Percentiles rank a stretch among this genome's conserved stretches.
phyloP scores from a whole-genome alignment of 2,113 vertebrate genomes.

The Helogale parvula region DNA sequence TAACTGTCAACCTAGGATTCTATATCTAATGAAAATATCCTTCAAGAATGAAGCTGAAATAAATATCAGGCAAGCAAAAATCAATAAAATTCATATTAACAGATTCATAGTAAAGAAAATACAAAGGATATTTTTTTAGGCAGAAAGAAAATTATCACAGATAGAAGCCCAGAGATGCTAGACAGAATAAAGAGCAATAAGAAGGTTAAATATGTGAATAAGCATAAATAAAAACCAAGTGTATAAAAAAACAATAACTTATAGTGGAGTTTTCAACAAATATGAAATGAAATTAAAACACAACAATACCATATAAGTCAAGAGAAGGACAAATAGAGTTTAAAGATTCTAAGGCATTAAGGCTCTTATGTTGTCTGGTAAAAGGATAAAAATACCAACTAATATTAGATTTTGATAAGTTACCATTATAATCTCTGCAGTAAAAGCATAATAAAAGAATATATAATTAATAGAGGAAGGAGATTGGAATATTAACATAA shows the following conservation, averaged over 20 bases:
- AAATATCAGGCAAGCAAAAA: background rate
- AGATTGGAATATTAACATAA: background rate
- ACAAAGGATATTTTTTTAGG: background rate
- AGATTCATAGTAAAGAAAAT: constrained; percentile 1
- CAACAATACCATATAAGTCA: background rate
- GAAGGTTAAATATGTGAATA: background rate
- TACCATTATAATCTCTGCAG: background rate
- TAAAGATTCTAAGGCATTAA: background rate
- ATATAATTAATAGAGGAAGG: background rate
- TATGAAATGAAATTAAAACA: constrained; percentile 25
- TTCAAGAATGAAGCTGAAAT: constrained; percentile 12
- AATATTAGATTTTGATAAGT: background rate
- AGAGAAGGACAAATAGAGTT: background rate
- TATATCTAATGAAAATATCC: background rate
- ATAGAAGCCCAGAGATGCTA: background rate
- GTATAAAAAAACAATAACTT: background rate
- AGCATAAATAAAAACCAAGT: background rate
- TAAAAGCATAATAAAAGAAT: constrained; percentile 28
- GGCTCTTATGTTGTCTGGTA: background rate
- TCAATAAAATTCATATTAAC: background rate
- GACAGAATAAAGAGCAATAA: constrained; percentile 14
- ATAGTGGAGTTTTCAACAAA: background rate
- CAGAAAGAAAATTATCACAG: background rate
- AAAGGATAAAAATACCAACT: background rate
- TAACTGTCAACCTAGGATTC: background rate